phyloP scores from a whole-genome alignment of 2,113 vertebrate species.

The Alouatta palliata region DNA sequence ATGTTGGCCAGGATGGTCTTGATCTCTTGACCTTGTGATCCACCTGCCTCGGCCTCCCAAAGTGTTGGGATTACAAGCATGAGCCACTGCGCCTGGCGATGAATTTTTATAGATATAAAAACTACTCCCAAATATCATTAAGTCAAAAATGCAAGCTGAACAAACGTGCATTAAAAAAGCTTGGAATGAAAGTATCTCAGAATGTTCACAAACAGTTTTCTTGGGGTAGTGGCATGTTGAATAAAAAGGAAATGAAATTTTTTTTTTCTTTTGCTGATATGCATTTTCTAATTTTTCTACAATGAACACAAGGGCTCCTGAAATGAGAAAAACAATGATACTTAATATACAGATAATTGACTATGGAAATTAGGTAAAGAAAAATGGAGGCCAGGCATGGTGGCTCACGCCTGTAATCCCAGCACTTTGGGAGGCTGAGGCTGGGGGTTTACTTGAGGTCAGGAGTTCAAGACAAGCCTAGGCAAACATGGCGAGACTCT shows the following conservation, averaged over 20 bases:
- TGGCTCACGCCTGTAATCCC: too few species aligned
- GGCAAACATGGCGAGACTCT: too few species aligned
- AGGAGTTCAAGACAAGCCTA: too few species aligned
- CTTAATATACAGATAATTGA: not conserved
- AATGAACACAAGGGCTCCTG: not conserved
- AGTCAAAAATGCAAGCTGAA: not conserved
- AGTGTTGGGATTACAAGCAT: too few species aligned
- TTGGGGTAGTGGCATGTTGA: not conserved
- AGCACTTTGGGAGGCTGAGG: too few species aligned
- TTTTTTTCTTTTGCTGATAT: not conserved
- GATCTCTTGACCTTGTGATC: too few species aligned
- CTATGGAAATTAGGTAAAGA: not conserved
- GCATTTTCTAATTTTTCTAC: not conserved
- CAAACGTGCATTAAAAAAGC: not conserved
- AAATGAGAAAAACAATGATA: conserved; percentile 12
- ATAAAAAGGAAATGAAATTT: not conserved
- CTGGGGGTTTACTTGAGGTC: too few species aligned
- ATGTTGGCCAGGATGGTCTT: too few species aligned
- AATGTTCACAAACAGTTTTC: not conserved
- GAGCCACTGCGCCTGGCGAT: too few species aligned
- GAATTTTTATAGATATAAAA: conserved; percentile 5
- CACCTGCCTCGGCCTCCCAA: too few species aligned
- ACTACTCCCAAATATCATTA: not conserved
- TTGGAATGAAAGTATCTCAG: not conserved
- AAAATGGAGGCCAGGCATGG: not conserved